phyloP scores from a whole-genome alignment of 2,797 vertebrate species.

The Cuniculus paca region DNA sequence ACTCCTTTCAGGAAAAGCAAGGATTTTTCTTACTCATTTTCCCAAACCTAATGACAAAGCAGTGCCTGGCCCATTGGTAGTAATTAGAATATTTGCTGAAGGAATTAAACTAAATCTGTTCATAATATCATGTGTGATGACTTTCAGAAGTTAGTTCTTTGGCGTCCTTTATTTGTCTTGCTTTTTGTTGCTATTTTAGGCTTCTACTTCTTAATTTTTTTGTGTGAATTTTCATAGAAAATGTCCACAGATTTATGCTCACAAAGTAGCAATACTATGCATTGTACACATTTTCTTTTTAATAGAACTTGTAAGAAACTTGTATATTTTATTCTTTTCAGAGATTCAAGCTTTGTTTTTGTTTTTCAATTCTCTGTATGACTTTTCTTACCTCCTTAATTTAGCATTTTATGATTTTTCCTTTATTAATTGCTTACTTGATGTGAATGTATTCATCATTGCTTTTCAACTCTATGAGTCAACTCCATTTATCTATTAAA shows the following conservation, averaged over 20 bases:
- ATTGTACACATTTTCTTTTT: not conserved
- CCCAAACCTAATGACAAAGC: not conserved
- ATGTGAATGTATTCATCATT: not conserved
- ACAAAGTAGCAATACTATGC: not conserved
- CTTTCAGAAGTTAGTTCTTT: not conserved
- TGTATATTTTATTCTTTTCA: conserved; percentile 5
- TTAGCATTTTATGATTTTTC: not conserved
- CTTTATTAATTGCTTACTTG: not conserved
- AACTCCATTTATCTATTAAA: not conserved
- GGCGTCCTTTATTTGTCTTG: conserved; percentile 39
- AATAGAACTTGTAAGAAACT: not conserved
- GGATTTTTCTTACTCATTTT: not conserved
- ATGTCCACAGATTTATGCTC: not conserved
- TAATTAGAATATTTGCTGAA: not conserved
- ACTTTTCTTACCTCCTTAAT: conserved; percentile 24
- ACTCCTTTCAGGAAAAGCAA: not conserved
- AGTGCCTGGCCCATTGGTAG: not conserved
- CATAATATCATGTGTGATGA: not conserved
- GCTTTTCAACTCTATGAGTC: not conserved
- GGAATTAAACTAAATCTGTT: not conserved
- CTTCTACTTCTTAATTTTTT: not conserved
- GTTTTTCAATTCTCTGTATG: not conserved
- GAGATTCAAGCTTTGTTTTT: not conserved
- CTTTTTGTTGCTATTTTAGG: not conserved
- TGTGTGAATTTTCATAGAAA: not conserved